phyloP scores from a whole-genome alignment of 2,113 vertebrate genomes.

The Verasper variegatus region DNA sequence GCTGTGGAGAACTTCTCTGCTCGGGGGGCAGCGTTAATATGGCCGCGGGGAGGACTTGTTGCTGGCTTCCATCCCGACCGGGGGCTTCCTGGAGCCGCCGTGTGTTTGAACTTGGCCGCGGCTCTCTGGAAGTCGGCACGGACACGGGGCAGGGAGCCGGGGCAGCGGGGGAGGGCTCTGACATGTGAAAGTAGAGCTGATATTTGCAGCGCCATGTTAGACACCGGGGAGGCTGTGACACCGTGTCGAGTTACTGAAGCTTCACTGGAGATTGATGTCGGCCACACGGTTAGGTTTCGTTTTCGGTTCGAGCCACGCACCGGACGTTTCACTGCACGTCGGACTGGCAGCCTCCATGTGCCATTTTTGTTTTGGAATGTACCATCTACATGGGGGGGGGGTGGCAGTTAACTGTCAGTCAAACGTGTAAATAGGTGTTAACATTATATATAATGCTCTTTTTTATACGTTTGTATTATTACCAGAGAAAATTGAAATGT shows the following conservation, averaged over 20 bases:
- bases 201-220: slow-evolving; percentile 72
- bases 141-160: slow-evolving; percentile 28
- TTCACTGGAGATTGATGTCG: not conserved
- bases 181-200: slow-evolving; percentile 54
- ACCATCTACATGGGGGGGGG: slow-evolving; percentile 56
- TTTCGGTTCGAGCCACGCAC: slow-evolving; percentile 26
- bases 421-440: not conserved
- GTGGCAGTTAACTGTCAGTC: not conserved
- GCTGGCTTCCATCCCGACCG: slow-evolving; percentile 27
- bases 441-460: rapidly evolving
- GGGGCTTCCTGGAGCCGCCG: slow-evolving; percentile 25
- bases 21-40: slow-evolving; percentile 43
- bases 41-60: slow-evolving; percentile 34
- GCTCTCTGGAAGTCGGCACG: slow-evolving; percentile 25
- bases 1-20: slow-evolving; percentile 53
- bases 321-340: not conserved
- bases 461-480: too few species aligned
- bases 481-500: rapidly evolving
- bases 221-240: not conserved
- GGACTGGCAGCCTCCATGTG: slow-evolving; percentile 69
- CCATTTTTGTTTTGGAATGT: slow-evolving; percentile 73
- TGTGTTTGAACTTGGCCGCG: slow-evolving; percentile 63
- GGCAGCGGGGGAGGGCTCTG: slow-evolving; percentile 20
- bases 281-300: slow-evolving; percentile 19
- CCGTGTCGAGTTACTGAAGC: not conserved